Evolutionary conservation across 2,888 invertebrate genomes (phyloP).

Genomic region (Aleiodes leptofemur): DNA sequence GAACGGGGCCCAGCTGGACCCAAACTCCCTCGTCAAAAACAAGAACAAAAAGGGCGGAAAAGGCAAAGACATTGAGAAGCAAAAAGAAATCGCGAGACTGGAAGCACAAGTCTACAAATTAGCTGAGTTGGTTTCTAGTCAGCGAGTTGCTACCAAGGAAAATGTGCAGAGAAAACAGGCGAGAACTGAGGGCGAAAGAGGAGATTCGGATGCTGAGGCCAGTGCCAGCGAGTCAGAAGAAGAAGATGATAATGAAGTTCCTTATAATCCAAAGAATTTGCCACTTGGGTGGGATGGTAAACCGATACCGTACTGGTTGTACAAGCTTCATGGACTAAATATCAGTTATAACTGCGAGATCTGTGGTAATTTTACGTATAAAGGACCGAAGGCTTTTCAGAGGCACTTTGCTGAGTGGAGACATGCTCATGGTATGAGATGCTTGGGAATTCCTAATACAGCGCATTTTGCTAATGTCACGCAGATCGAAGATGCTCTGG

Average conservation of each 20-base stretch:
- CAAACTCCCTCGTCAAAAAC: slow-evolving; percentile 92
- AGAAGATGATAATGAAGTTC: slow-evolving; percentile 94
- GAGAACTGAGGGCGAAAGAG: slow-evolving; percentile 93
- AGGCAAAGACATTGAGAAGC: slow-evolving; percentile 81
- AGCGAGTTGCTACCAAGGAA: slow-evolving; percentile 94
- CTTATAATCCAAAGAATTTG: slow-evolving; percentile 99
- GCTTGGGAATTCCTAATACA: slow-evolving; percentile 99
- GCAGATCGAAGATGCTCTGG: slow-evolving; percentile 97
- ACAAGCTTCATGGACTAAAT: slow-evolving; percentile 98
- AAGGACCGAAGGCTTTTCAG: slow-evolving; percentile 99
- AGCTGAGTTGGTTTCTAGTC: slow-evolving; percentile 88
- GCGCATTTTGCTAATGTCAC: slow-evolving; percentile 99
- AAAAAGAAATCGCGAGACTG: slow-evolving; percentile 90
- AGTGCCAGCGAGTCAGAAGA: slow-evolving; percentile 89
- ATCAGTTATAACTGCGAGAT: slow-evolving; percentile 99
- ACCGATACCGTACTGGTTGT: slow-evolving; percentile 97
- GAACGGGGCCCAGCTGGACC: slow-evolving; percentile 94
- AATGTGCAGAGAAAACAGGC: slow-evolving; percentile 99
- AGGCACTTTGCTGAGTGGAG: slow-evolving; percentile 97
- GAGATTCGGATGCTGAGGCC: slow-evolving; percentile 93
- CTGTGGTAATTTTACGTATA: slow-evolving; percentile 98
- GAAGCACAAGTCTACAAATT: slow-evolving; percentile 95
- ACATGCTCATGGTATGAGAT: slow-evolving; percentile 96
- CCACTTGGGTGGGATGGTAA: slow-evolving; percentile 99
- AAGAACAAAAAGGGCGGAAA: slow-evolving; percentile 83